Conservation (phyloP, 2,113 vertebrate genomes). For the Tetraodon nigroviridis region DNA sequence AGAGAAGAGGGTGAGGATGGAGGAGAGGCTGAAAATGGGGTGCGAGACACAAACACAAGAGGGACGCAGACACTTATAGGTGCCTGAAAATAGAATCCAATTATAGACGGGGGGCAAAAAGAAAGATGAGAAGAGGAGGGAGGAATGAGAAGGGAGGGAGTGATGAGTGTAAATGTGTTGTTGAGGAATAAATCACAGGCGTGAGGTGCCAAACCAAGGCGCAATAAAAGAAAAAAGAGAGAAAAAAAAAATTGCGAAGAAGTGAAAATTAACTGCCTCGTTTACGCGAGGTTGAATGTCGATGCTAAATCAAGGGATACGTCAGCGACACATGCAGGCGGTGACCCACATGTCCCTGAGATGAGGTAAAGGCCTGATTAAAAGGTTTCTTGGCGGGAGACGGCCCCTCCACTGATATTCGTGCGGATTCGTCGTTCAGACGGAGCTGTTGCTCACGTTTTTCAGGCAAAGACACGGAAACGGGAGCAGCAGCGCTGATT, state of each 20-base stretch:
- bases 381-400: too few species aligned
- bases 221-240: conserved; percentile 55
- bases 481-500: too few species aligned
- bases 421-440: too few species aligned
- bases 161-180: conserved; percentile 63
- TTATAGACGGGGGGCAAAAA: conserved; percentile 73
- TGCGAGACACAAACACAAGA: conserved; percentile 77
- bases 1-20: conserved; percentile 57
- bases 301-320: conserved; percentile 33
- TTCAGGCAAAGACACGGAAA: too few species aligned
- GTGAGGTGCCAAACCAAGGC: conserved; percentile 65
- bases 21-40: conserved; percentile 80
- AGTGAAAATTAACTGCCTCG: conserved; percentile 61
- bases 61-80: conserved; percentile 75
- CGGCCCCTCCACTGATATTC: too few species aligned
- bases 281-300: conserved; percentile 48
- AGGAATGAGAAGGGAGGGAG: conserved; percentile 56
- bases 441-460: too few species aligned
- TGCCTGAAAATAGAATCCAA: conserved; percentile 80
- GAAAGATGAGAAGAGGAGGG: conserved; percentile 58
- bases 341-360: conserved; percentile 3
- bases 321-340: conserved; percentile 25
- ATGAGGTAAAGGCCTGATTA: too few species aligned
- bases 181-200: conserved; percentile 61
- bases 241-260: conserved; percentile 34